Evolutionary conservation across 2,888 invertebrate species (phyloP).

Genomic region (Cephus pygmeus): DNA sequence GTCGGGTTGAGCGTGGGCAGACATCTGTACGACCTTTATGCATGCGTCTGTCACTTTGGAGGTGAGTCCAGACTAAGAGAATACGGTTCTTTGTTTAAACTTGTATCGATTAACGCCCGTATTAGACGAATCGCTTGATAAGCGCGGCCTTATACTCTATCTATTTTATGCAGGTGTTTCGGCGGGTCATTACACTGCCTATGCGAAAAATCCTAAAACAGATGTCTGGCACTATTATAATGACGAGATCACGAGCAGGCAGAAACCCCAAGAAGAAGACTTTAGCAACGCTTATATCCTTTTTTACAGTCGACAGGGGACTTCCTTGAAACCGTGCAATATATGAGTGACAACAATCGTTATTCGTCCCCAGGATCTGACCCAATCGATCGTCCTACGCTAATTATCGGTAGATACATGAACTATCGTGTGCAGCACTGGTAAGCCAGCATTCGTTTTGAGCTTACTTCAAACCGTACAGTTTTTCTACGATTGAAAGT

Average conservation of each 20-base stretch:
- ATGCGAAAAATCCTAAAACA: slow-evolving; percentile 70
- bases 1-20: slow-evolving; percentile 69
- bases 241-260: slow-evolving; percentile 69
- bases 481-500: background rate
- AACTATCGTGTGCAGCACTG: background rate
- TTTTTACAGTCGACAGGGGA: slow-evolving; percentile 72
- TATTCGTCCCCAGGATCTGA: background rate
- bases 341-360: slow-evolving; percentile 45
- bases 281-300: slow-evolving; percentile 73
- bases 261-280: slow-evolving; percentile 71
- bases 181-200: slow-evolving; percentile 74
- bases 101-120: background rate
- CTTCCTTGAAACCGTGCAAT: slow-evolving; percentile 60
- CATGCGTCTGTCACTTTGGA: slow-evolving; percentile 75
- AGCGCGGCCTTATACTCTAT: background rate
- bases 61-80: slow-evolving; percentile 59
- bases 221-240: slow-evolving; percentile 73
- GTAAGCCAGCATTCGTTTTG: background rate
- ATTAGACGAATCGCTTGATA: background rate
- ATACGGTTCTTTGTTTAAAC: background rate
- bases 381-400: background rate
- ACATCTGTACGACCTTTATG: slow-evolving; percentile 72
- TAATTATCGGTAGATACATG: background rate
- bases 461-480: background rate
- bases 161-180: slow-evolving; percentile 67